Conservation (phyloP, 2,113 vertebrate genomes). For the Phalacrocorax brasilianus region DNA sequence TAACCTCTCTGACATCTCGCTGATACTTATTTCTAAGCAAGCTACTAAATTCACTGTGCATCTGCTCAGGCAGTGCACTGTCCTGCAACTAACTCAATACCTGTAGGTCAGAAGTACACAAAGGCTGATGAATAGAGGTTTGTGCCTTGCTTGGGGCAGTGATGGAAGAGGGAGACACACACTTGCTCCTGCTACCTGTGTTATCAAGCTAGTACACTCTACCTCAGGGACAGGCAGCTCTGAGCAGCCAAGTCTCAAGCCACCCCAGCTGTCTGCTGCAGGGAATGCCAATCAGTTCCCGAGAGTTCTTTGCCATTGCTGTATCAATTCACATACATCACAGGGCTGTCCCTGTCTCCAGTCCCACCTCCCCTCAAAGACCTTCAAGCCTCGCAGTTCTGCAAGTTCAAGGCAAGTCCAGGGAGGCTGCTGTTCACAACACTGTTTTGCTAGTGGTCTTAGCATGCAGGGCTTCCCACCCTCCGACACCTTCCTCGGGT, state of each 20-base stretch:
- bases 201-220: neutral
- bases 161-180: neutral
- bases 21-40: conserved; percentile 22
- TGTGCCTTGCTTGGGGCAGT: neutral
- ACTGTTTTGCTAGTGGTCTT: neutral
- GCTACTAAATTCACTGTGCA: neutral
- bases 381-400: neutral
- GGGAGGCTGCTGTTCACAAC: neutral
- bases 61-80: neutral
- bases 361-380: neutral
- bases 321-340: neutral
- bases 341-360: neutral
- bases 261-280: neutral
- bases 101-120: neutral
- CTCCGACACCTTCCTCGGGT: neutral
- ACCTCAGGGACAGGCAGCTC: neutral
- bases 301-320: neutral
- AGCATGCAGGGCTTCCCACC: neutral
- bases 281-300: neutral
- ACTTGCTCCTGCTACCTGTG: neutral
- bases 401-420: neutral
- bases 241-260: neutral
- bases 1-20: conserved; percentile 28
- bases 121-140: neutral
- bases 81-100: neutral